Evolutionary conservation across 2,797 vertebrate genomes (phyloP).

Genomic region (Tolypeutes matacus): DNA sequence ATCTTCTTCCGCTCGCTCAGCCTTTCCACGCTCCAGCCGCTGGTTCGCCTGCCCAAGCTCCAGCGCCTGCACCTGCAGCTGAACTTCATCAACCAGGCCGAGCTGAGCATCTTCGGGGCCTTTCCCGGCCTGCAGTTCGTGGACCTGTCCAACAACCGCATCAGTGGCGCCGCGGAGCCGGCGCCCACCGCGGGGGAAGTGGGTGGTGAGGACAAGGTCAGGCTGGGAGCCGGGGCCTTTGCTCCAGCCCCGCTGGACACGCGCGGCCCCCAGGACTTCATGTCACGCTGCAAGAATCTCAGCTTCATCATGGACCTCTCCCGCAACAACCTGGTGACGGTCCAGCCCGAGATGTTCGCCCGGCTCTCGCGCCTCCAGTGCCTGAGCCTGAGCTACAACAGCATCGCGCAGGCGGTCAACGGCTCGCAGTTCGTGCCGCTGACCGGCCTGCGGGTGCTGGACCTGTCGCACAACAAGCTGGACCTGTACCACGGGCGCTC

Average conservation of each 20-base stretch:
- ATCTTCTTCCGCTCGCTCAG: constrained; percentile 82
- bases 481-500: constrained; percentile 75
- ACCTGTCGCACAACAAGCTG: constrained; percentile 83
- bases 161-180: neutral
- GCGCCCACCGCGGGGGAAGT: accelerated
- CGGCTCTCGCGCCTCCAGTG: constrained; percentile 75
- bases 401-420: constrained; percentile 74
- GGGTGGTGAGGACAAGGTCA: accelerated
- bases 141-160: constrained; percentile 80
- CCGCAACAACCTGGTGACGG: constrained; percentile 74
- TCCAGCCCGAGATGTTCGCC: constrained; percentile 69
- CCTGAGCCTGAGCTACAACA: constrained; percentile 78
- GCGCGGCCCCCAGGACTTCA: neutral
- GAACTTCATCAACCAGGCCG: constrained; percentile 82
- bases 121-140: constrained; percentile 54
- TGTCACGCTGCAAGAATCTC: constrained; percentile 24
- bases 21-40: neutral
- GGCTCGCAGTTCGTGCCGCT: constrained; percentile 78
- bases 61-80: constrained; percentile 65
- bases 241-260: accelerated
- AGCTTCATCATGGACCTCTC: constrained; percentile 80
- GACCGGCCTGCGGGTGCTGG: constrained; percentile 71
- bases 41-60: constrained; percentile 57
- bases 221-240: neutral
- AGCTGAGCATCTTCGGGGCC: constrained; percentile 73